Conservation (phyloP, 2,797 vertebrate genomes). For the Malurus leucopterus region DNA sequence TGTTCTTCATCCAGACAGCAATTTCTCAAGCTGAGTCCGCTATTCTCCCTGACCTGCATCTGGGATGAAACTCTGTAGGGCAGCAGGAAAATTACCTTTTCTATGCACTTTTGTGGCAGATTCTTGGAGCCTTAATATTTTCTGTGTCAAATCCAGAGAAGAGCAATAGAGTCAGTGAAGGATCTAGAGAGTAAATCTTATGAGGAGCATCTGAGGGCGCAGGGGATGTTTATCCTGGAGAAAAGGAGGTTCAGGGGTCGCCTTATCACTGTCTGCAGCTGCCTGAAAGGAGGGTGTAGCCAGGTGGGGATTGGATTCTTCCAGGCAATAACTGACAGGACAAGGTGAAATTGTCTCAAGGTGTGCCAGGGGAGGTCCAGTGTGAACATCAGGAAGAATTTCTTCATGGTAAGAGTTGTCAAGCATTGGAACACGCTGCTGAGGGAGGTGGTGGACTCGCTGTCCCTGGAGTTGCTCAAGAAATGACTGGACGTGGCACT, state of each 20-base stretch:
- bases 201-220: background rate
- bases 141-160: background rate
- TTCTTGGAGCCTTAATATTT: background rate
- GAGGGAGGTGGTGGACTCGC: background rate
- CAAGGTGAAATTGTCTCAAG: background rate
- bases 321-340: background rate
- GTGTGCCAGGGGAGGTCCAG: background rate
- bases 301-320: background rate
- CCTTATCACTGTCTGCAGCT: background rate
- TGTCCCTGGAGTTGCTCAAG: background rate
- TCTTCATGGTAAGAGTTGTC: background rate
- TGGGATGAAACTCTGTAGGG: background rate
- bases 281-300: background rate
- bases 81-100: background rate
- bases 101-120: accelerated
- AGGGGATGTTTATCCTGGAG: background rate
- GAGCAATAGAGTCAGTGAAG: background rate
- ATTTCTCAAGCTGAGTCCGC: background rate
- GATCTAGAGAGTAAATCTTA: background rate
- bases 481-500: background rate
- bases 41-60: background rate
- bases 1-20: background rate
- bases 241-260: background rate
- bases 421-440: background rate
- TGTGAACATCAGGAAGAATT: background rate